Conservation (phyloP, 2,888 invertebrate species). For the Hyposoter dolosus region DNA sequence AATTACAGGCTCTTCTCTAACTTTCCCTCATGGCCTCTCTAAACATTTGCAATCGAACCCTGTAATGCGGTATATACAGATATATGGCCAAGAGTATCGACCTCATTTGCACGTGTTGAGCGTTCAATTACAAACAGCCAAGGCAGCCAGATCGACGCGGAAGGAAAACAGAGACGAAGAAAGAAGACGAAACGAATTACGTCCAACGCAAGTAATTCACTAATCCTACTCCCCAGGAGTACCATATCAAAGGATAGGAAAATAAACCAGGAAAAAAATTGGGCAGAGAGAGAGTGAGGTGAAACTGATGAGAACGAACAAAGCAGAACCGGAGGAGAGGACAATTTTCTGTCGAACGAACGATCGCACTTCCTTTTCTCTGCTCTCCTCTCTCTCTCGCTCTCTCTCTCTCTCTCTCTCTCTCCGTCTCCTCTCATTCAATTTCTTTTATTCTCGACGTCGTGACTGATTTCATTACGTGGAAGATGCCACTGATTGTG, state of each 20-base stretch:
- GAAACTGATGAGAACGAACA: conserved; percentile 65
- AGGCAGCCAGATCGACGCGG: conserved; percentile 9
- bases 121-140: conserved; percentile 13
- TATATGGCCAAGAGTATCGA: conserved; percentile 15
- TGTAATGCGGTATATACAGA: neutral
- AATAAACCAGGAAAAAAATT: conserved; percentile 16
- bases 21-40: neutral
- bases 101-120: conserved; percentile 8
- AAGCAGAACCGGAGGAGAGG: conserved; percentile 44
- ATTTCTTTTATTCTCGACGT: conserved; percentile 23
- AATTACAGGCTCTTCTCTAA: conserved; percentile 61
- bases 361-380: conserved; percentile 50
- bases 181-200: conserved; percentile 50
- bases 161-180: conserved; percentile 4
- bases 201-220: no score
- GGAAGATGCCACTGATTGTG: conserved; percentile 61
- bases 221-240: neutral
- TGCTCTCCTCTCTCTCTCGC: conserved; percentile 37
- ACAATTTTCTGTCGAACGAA: conserved; percentile 57
- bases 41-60: conserved; percentile 29
- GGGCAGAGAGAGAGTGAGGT: conserved; percentile 18
- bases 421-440: conserved; percentile 24
- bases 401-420: conserved; percentile 39
- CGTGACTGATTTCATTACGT: conserved; percentile 40
- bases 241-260: conserved; percentile 3